A percentile compares a stretch with the other conserved stretches of the same genome.
phyloP scores from a whole-genome alignment of 2,113 vertebrate species.

The Argyrosomus japonicus region DNA sequence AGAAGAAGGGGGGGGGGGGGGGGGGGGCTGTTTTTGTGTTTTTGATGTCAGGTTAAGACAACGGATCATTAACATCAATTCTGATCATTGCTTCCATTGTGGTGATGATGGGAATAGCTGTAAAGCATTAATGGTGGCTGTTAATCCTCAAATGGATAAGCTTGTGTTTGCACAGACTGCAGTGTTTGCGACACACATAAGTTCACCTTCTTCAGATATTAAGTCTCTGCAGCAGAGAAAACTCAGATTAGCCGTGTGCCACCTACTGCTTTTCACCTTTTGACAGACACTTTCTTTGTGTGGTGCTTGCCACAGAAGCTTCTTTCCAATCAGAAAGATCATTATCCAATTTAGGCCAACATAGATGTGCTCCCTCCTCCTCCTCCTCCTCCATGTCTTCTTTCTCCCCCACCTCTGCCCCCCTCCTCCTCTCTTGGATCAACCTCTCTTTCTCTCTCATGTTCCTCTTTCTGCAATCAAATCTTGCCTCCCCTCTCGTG shows the following conservation, averaged over 20 bases:
- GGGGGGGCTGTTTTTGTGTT: background rate
- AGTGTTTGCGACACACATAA: constrained; percentile 28
- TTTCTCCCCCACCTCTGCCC: constrained; percentile 21
- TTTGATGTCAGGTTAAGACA: constrained; percentile 63
- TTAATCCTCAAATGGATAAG: constrained; percentile 64
- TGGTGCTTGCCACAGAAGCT: constrained; percentile 59
- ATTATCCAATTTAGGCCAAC: constrained; percentile 77
- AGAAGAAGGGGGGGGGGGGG: background rate
- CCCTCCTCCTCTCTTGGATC: constrained; percentile 38
- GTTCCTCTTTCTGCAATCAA: constrained; percentile 71
- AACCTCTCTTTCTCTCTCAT: constrained; percentile 55
- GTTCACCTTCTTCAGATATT: constrained; percentile 11
- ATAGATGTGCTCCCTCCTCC: constrained; percentile 49
- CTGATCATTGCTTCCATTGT: constrained; percentile 57
- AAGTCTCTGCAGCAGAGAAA: background rate
- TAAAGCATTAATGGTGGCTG: constrained; percentile 47
- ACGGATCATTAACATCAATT: constrained; percentile 63
- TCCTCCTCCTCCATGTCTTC: constrained; percentile 18
- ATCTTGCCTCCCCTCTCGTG: constrained; percentile 57
- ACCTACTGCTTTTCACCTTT: constrained; percentile 3
- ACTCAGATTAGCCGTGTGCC: constrained; percentile 33
- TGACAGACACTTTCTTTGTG: constrained; percentile 67
- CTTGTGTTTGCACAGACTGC: constrained; percentile 47
- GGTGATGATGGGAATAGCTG: constrained; percentile 40
- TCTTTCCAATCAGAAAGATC: constrained; percentile 69